Percentiles rank a stretch among this genome's conserved stretches.
Evolutionary conservation across 2,888 invertebrate genomes (phyloP).

Genomic region (Mimumesa dahlbomi): DNA sequence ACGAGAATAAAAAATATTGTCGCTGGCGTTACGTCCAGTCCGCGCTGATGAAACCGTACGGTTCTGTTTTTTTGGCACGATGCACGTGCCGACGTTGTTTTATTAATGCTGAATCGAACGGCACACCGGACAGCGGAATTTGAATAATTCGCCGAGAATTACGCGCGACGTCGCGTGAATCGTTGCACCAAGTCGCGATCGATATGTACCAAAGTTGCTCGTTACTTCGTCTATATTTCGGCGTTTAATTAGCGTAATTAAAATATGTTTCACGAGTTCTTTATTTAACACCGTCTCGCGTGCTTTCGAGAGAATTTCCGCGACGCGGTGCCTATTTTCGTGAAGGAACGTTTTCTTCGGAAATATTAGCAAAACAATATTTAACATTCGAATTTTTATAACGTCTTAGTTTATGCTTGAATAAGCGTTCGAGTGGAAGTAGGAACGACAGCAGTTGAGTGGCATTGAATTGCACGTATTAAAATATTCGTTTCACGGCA

Average conservation of each 20-base stretch:
- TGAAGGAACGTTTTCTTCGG: neutral
- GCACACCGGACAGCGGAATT: constrained; percentile 17
- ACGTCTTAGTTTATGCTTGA: neutral
- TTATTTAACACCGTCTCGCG: neutral
- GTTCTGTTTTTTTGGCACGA: constrained; percentile 11
- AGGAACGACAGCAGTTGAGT: no score
- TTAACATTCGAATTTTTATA: neutral
- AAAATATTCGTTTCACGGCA: no score
- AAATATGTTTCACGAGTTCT: neutral
- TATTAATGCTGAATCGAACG: constrained; percentile 12
- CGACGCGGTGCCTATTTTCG: no score
- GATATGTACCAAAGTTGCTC: constrained; percentile 18
- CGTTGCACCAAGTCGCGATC: constrained; percentile 3
- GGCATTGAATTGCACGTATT: no score
- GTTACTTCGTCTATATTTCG: constrained; percentile 5
- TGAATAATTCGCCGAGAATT: constrained; percentile 27
- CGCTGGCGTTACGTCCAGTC: constrained; percentile 39
- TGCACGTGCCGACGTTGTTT: constrained; percentile 8
- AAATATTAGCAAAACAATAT: neutral
- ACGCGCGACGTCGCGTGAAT: neutral
- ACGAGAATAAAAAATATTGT: constrained; percentile 30
- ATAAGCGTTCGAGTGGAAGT: no score
- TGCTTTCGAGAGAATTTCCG: no score
- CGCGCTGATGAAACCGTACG: constrained; percentile 41
- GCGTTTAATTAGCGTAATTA: constrained; percentile 16